phyloP scores from a whole-genome alignment of 2,888 invertebrate species.

The Athalia rosae region DNA sequence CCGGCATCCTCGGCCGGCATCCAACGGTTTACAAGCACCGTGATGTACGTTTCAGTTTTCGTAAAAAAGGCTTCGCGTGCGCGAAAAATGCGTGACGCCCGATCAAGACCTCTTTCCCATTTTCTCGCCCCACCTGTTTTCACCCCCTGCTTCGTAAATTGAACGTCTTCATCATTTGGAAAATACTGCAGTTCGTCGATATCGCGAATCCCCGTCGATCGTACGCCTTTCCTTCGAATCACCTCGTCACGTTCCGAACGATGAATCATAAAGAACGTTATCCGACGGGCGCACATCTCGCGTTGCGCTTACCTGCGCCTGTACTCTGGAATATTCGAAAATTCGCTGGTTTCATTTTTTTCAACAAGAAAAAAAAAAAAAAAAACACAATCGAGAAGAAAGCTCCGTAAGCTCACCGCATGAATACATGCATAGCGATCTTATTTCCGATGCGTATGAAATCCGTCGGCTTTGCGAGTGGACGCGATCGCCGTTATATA shows the following conservation, averaged over 20 bases:
- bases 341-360: conserved; percentile 54
- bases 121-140: not conserved
- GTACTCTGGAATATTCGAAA: no score
- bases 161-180: not conserved
- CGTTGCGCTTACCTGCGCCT: no score
- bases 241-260: no score
- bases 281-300: no score
- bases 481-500: conserved; percentile 45
- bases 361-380: conserved; percentile 53
- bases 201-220: not conserved
- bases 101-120: conserved; percentile 29
- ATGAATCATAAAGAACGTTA: no score
- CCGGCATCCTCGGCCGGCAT: not conserved
- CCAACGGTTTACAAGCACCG: not conserved
- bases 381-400: no score
- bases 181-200: not conserved
- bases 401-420: conserved; percentile 54
- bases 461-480: conserved; percentile 40
- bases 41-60: not conserved
- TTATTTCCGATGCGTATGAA: conserved; percentile 20
- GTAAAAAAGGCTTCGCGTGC: conserved; percentile 8
- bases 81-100: conserved; percentile 6
- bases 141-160: no score
- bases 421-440: conserved; percentile 65
- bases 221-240: no score